Conservation (phyloP, 2,113 vertebrate genomes). For the Percopsis transmontana region DNA sequence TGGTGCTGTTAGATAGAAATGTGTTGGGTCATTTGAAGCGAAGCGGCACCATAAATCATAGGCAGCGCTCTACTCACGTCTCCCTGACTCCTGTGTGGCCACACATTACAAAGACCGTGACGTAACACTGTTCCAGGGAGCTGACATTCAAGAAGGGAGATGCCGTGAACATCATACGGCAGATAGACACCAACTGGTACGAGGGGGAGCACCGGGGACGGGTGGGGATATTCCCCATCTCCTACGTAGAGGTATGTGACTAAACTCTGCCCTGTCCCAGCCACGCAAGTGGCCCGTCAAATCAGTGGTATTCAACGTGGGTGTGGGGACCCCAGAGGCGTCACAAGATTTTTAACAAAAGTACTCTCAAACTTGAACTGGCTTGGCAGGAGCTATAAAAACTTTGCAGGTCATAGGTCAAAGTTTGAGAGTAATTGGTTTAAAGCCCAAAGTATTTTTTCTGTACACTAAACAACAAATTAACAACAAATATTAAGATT, state of each 20-base stretch:
- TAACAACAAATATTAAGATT: too few species aligned
- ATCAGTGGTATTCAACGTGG: background rate
- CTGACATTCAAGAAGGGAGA: slow-evolving; percentile 97
- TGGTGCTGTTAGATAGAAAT: slow-evolving; percentile 4
- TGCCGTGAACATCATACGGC: slow-evolving; percentile 94
- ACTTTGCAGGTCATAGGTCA: too few species aligned
- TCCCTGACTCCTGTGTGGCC: background rate
- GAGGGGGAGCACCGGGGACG: slow-evolving; percentile 92
- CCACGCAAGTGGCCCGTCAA: background rate
- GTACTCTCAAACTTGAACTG: too few species aligned
- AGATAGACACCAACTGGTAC: slow-evolving; percentile 98
- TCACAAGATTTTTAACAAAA: too few species aligned
- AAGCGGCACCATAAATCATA: background rate
- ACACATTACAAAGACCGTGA: background rate
- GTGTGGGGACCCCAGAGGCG: too few species aligned
- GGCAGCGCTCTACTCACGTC: background rate
- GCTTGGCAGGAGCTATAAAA: too few species aligned
- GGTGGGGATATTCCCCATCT: slow-evolving; percentile 95
- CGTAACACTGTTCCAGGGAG: slow-evolving; percentile 84
- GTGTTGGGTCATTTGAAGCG: background rate
- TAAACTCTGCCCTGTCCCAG: background rate
- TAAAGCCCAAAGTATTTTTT: too few species aligned
- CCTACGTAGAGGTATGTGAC: slow-evolving; percentile 89
- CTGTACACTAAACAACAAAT: too few species aligned
- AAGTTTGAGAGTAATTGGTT: too few species aligned